phyloP scores from a whole-genome alignment of 2,888 invertebrate genomes.

The Camptogramma bilineatum region DNA sequence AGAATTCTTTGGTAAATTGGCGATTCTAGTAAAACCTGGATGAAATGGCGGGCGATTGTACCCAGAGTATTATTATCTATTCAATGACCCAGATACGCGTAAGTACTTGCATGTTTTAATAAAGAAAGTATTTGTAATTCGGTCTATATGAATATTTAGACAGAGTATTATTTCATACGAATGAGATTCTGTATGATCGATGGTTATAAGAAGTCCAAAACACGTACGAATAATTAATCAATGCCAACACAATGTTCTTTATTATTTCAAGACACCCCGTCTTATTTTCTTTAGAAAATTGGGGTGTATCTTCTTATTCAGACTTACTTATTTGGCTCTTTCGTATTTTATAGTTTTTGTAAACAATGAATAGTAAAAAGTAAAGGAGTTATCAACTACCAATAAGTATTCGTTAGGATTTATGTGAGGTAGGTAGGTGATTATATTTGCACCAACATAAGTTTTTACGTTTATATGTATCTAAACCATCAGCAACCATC shows the following conservation, averaged over 20 bases:
- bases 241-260: constrained; percentile 35
- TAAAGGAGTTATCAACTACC: too few relatives aligned
- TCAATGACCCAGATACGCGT: too few relatives aligned
- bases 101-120: background rate
- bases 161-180: constrained; percentile 2
- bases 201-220: constrained; percentile 12
- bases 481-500: background rate
- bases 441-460: too few relatives aligned
- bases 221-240: constrained; percentile 34
- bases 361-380: too few relatives aligned
- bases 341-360: too few relatives aligned
- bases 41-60: too few relatives aligned
- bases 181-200: constrained; percentile 18
- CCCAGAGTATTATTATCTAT: too few relatives aligned
- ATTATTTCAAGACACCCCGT: constrained; percentile 11
- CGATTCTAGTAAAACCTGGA: too few relatives aligned
- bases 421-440: too few relatives aligned
- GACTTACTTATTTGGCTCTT: background rate
- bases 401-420: too few relatives aligned
- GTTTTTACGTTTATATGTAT: too few relatives aligned
- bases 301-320: background rate
- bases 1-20: too few relatives aligned
- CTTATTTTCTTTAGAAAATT: background rate
- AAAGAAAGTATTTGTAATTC: background rate
- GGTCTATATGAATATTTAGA: constrained; percentile 12